Conservation (phyloP, 2,888 invertebrate species). For the Callyntrura sp. region DNA sequence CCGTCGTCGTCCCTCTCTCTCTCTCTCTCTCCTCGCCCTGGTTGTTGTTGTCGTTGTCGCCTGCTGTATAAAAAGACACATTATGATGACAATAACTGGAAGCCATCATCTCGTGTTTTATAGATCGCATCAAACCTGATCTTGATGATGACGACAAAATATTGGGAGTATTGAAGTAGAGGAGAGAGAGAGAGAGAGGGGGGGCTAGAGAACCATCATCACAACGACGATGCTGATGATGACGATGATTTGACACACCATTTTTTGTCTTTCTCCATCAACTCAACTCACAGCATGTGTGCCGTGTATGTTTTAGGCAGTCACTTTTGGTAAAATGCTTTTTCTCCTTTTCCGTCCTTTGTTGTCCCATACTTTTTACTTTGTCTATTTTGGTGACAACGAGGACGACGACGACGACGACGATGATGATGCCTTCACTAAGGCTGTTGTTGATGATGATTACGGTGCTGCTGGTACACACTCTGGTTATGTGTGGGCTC, state of each 20-base stretch:
- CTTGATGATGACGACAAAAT: slow-evolving; percentile 53
- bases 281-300: slow-evolving; percentile 67
- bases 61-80: slow-evolving; percentile 67
- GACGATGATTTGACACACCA: slow-evolving; percentile 71
- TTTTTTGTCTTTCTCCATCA: slow-evolving; percentile 60
- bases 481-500: no score
- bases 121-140: slow-evolving; percentile 47
- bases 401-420: no score
- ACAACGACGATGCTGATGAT: no score
- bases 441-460: slow-evolving; percentile 6
- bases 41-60: slow-evolving; percentile 5
- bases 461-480: slow-evolving; percentile 12
- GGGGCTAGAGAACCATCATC: no score
- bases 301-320: slow-evolving; percentile 73
- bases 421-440: background rate
- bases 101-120: slow-evolving; percentile 67
- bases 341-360: slow-evolving; percentile 50
- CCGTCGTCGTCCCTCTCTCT: slow-evolving; percentile 28
- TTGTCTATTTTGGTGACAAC: slow-evolving; percentile 51
- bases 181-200: no score
- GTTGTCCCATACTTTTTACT: slow-evolving; percentile 46
- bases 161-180: slow-evolving; percentile 4
- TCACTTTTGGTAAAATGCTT: slow-evolving; percentile 70
- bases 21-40: background rate
- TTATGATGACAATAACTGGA: slow-evolving; percentile 78